phyloP scores from a whole-genome alignment of 2,113 vertebrate species.

The Aegypius monachus region DNA sequence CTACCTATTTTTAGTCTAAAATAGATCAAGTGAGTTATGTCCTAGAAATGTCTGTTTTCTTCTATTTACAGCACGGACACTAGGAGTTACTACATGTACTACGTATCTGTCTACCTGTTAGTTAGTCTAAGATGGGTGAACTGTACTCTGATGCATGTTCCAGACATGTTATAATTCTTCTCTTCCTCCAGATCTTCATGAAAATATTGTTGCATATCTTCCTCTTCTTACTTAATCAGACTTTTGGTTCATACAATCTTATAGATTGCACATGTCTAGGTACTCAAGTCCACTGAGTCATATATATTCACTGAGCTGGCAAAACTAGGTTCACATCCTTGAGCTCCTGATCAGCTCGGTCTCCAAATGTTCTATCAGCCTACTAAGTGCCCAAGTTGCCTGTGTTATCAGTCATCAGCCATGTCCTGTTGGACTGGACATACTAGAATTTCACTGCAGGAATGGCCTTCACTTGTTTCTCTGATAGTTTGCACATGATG shows the following conservation, averaged over 20 bases:
- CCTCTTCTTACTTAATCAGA: not conserved
- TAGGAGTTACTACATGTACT: not conserved
- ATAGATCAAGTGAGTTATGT: not conserved
- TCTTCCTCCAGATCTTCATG: not conserved
- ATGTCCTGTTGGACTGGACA: fast-evolving
- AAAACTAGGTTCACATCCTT: not conserved
- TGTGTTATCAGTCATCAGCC: not conserved
- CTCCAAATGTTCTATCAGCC: not conserved
- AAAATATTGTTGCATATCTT: not conserved
- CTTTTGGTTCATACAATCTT: not conserved
- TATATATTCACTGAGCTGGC: not conserved
- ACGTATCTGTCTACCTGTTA: not conserved
- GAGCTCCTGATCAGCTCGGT: not conserved
- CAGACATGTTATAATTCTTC: not conserved
- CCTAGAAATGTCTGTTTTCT: constrained; percentile 6
- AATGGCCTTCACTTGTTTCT: not conserved
- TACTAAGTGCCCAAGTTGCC: not conserved
- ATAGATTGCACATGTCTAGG: not conserved
- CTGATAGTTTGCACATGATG: not conserved
- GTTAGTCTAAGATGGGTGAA: not conserved
- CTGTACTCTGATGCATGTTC: not conserved
- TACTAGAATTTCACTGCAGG: not conserved
- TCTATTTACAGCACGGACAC: not conserved
- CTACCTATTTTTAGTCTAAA: not conserved
- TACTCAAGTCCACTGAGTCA: not conserved